Percentiles rank a stretch among this genome's conserved stretches.
These are phyloP conservation scores for Drosophila planitibia DNA, from an alignment of 2,888 invertebrate species.

Conservation along the genomic window DNA sequence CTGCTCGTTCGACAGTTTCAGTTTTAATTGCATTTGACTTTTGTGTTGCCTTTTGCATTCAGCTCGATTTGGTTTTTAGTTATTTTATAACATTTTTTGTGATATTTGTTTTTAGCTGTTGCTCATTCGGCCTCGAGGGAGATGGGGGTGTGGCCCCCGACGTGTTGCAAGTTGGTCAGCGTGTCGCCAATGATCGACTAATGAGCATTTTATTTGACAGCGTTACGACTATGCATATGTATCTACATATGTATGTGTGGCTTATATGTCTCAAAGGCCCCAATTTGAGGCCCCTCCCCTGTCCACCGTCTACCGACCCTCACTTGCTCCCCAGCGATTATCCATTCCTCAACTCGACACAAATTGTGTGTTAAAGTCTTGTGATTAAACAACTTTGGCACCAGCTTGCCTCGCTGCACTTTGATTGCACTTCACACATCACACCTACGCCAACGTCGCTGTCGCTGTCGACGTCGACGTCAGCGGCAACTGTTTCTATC, in stretches of 20 bases:
- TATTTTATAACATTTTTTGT: conserved; percentile 24
- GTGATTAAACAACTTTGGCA: conserved; percentile 79
- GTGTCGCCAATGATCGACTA: conserved; percentile 58
- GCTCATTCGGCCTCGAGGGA: conserved; percentile 21
- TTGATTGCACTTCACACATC: conserved; percentile 77
- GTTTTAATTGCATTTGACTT: conserved; percentile 73
- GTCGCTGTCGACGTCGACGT: conserved; percentile 9
- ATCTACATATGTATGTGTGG: neutral
- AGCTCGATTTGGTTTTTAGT: conserved; percentile 27
- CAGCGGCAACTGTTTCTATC: conserved; percentile 24
- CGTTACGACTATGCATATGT: neutral
- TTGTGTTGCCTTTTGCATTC: conserved; percentile 24
- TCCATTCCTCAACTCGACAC: conserved; percentile 42
- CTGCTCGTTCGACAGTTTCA: conserved; percentile 56
- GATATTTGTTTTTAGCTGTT: conserved; percentile 21
- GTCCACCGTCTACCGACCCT: neutral
- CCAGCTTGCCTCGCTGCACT: conserved; percentile 68
- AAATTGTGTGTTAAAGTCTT: conserved; percentile 74
- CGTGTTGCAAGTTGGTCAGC: conserved; percentile 75
- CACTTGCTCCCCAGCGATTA: conserved; percentile 27
- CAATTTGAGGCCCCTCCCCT: neutral
- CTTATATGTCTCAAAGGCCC: conserved; percentile 10
- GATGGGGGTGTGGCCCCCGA: conserved; percentile 21
- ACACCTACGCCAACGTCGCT: conserved; percentile 58
- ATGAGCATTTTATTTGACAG: conserved; percentile 79